Base-by-base conservation (phyloP, 1,140 invertebrate species). In the Pristionchus pacificus region DNA sequence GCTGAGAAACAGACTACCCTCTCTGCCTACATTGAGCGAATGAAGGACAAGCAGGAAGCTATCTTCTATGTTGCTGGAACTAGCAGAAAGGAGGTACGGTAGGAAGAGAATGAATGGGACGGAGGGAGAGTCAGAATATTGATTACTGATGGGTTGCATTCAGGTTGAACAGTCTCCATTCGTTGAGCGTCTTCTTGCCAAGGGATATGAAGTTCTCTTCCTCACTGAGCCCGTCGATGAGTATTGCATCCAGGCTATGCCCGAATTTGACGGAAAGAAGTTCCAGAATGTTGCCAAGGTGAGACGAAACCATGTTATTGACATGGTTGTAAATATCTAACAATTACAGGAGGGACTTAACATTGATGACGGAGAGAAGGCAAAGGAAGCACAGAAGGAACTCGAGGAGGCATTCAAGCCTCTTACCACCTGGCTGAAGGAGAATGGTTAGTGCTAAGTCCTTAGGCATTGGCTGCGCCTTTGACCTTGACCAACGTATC, bases 221-320 rank as follows among this genome's bases (percentile, higher is more conserved):
- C 86, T 99, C 15, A 90, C 91, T 1, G 97, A 99, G 86, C 93
- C 97, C 65, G 93, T 99, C 49, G 97, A 99, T 86, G 96, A 99
- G 85, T 98, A 98, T 85, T 91, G 92, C 75, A 92, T 99, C 68
- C 94, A 95, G 59, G 90, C 93, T 10, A 85, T 99, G 79, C 95
- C 97, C n/a, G 95, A 98, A 85, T 99, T 95, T 85, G 95, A 98
- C 80, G 93, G 93, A 31, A 97, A 98, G 86, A 98, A 98, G 60
- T 83, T 99, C 91, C 95, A 98, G 86, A 99, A 99, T 84, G 93
- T 97, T 33, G 97, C 97, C 71, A 99, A 99, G 71, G 71, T 68
- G 13, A 28, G 65, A 49, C 28, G 28, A 2, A n/a, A n/a, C n/a
- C n/a, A n/a, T n/a, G n/a, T n/a, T n/a, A n/a, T n/a, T n/a, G n/a